Percentiles rank a stretch among this genome's conserved stretches.
These are phyloP conservation scores for Enteromius argenteus DNA, from an alignment of 2,797 vertebrate genomes.

Conservation along the genomic window DNA sequence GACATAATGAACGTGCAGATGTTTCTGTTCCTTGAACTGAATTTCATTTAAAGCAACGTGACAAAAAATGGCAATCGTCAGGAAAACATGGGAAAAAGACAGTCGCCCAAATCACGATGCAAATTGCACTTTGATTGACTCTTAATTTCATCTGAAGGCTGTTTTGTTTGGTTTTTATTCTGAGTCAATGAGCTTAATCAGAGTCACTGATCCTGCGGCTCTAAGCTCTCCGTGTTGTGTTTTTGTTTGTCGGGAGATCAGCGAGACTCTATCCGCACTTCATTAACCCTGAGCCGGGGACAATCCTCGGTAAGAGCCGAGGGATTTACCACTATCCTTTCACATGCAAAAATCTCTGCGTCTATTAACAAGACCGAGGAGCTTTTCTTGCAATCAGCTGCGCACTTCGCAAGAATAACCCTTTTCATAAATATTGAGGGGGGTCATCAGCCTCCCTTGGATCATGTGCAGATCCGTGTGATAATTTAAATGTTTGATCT, in stretches of 20 bases:
- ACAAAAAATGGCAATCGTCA: slow-evolving; percentile 38
- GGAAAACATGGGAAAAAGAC: slow-evolving; percentile 55
- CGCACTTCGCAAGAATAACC: slow-evolving; percentile 83
- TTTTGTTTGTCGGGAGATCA: slow-evolving; percentile 90
- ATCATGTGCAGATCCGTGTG: slow-evolving; percentile 77
- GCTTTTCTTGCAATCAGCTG: slow-evolving; percentile 83
- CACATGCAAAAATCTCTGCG: slow-evolving; percentile 89
- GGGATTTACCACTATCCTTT: slow-evolving; percentile 92
- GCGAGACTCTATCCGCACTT: slow-evolving; percentile 96
- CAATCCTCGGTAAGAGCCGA: slow-evolving; percentile 81
- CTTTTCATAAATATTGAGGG: slow-evolving; percentile 65
- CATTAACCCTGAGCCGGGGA: slow-evolving; percentile 97
- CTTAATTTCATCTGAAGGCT: slow-evolving; percentile 96
- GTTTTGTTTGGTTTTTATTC: slow-evolving; percentile 92
- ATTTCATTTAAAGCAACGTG: slow-evolving; percentile 27
- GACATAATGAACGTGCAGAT: background rate
- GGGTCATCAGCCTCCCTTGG: slow-evolving; percentile 70
- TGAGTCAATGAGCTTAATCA: slow-evolving; percentile 97
- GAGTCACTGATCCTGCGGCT: slow-evolving; percentile 96
- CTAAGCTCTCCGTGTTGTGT: slow-evolving; percentile 90
- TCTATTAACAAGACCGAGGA: slow-evolving; percentile 77
- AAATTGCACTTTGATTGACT: slow-evolving; percentile 94
- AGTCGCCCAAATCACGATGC: slow-evolving; percentile 74
- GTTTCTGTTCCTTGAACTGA: background rate
- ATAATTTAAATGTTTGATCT: slow-evolving; percentile 73